phyloP scores from a whole-genome alignment of 2,113 vertebrate species.

The Triplophysa rosa region DNA sequence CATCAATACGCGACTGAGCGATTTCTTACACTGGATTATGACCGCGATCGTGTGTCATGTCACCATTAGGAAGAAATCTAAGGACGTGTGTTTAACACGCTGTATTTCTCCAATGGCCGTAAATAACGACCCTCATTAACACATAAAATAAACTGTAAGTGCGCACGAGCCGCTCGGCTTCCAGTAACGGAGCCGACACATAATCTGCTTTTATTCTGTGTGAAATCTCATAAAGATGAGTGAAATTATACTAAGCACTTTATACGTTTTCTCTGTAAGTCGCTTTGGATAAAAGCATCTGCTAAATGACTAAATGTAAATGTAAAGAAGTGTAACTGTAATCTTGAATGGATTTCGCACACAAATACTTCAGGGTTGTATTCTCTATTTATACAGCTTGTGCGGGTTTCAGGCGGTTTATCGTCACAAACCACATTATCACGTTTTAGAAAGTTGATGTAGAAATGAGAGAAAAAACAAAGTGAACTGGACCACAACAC shows the following conservation, averaged over 20 bases:
- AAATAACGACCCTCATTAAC: constrained; percentile 57
- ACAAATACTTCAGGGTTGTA: constrained; percentile 51
- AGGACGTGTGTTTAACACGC: constrained; percentile 52
- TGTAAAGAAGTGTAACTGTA: constrained; percentile 45
- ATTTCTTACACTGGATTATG: constrained; percentile 64
- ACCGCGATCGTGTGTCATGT: constrained; percentile 62
- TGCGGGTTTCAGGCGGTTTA: too few species aligned
- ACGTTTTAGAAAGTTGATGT: too few species aligned
- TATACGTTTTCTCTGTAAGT: constrained; percentile 21
- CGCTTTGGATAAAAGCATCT: too few species aligned
- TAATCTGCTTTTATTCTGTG: constrained; percentile 44
- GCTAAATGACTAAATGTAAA: too few species aligned
- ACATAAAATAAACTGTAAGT: constrained; percentile 48
- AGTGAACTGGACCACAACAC: too few species aligned
- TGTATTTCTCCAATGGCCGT: constrained; percentile 62
- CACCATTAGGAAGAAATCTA: constrained; percentile 41
- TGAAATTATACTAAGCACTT: constrained; percentile 59
- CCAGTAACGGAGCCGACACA: constrained; percentile 44
- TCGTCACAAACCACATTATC: too few species aligned
- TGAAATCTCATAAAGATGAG: constrained; percentile 52
- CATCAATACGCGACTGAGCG: constrained; percentile 55
- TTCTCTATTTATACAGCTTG: too few species aligned
- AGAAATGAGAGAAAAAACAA: too few species aligned
- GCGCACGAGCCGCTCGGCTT: neutral
- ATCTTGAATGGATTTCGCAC: constrained; percentile 59